Base-by-base conservation (phyloP, 1,140 invertebrate genomes). In the Nixonia krombeini region DNA sequence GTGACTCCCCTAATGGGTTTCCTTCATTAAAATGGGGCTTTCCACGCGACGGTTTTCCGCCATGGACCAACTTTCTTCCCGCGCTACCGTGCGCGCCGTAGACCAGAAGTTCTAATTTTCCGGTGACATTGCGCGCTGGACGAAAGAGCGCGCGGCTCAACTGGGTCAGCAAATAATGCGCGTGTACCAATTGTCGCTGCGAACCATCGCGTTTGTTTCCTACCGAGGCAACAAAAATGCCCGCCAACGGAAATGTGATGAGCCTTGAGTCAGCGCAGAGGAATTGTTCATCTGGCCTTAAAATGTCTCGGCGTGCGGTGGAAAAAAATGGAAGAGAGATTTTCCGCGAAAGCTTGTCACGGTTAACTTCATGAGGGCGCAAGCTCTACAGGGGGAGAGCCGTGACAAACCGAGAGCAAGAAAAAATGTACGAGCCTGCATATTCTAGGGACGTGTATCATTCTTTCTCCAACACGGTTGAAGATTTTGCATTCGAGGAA, bases 31-130 rank as follows among this genome's bases (percentile, higher is more conserved):
- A 21, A 18, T 40, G 40, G 26, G 45, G 33, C 38, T 58, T 49
- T 49, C 49, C 33, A 56, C 17, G 25, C 28, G 26, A 21, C 29
- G 46, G 46, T 35, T 53, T 40, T 7, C 28, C 15, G n/a, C 28
- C 16, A n/a, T n/a, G n/a, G n/a, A n/a, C 25, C 25, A 26, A 26
- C 4, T 26, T 26, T 26, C 25, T 5, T 26, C 17, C 12, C 35
- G 35, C 4, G 35, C 35, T 16, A 37, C 18, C 52, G 52, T 61
- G 8, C 33, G 2, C 29, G 44, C 1, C 25, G 51, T 12, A 44
- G 31, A 40, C 51, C 7, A 41, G 52, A 38, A 42, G 52, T 66
- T 72, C 65, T 68, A 70, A 70, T 72, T 74, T 74, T 71, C 56
- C 58, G 72, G 72, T 55, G 40, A 35, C 1, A 52, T 38, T 47